A percentile compares a stretch with the other conserved stretches of the same genome.
Conservation (phyloP, 2,888 invertebrate species). For the Steinernema scapterisci region DNA sequence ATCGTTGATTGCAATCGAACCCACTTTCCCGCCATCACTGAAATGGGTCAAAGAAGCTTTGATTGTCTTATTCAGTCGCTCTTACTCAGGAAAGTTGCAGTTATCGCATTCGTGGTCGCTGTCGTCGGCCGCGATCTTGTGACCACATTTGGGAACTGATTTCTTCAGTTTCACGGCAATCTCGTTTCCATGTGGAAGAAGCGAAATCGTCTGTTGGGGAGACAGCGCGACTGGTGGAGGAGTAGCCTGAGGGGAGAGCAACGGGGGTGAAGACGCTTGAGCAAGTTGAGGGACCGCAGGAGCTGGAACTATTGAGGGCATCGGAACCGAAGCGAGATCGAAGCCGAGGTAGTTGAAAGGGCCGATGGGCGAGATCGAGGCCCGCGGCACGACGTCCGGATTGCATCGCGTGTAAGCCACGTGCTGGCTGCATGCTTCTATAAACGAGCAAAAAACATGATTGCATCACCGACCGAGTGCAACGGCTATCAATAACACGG, state of each 20-base stretch:
- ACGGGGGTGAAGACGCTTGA: background rate
- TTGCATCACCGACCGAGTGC: background rate
- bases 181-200: background rate
- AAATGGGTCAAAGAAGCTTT: background rate
- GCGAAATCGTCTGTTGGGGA: background rate
- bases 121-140: background rate
- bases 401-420: background rate
- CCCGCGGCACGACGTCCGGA: constrained; percentile 2
- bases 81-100: background rate
- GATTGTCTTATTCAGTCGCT: background rate
- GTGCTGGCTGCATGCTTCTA: constrained; percentile 14
- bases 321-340: background rate
- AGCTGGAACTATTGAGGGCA: background rate
- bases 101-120: background rate
- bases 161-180: background rate
- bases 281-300: background rate
- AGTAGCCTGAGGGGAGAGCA: background rate
- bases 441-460: background rate
- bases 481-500: constrained; percentile 12
- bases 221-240: background rate
- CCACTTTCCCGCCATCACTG: background rate
- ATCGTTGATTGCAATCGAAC: background rate
- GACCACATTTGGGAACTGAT: background rate
- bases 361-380: constrained; percentile 1
- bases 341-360: constrained; percentile 11